Evolutionary conservation across 1,140 invertebrate species (phyloP), one percentile per base, ranked within the genome.

Genomic region (Scylla paramamosain): DNA sequence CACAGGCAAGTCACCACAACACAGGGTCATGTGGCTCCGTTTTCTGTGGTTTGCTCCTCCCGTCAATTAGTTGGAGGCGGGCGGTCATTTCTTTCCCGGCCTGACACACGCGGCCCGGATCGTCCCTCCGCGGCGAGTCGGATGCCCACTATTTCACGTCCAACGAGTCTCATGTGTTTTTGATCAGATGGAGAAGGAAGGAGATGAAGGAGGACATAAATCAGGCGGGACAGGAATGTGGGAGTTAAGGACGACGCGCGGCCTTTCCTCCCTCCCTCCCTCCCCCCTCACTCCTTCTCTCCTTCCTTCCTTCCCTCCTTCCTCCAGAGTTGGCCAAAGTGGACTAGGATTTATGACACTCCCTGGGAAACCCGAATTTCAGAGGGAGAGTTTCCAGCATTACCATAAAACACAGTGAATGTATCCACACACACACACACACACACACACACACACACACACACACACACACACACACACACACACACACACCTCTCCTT

Each of bases 291-390:
- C 4, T 31, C 28, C 86, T 29, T 31, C 86, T 10, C 3, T 20
- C 77, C 28, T 82, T 82, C 77, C 20, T 28, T 28, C 28, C 77
- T 82, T 28, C 28, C 6, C 39, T 39, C 52, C 52, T 20, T 77
- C 67, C 67, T 77, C 20, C 67, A 77, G 67, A 77, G 67, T 77
- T 77, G n/a, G 67, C 67, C 67, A 77, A 77, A 77, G 31, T 87
- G 86, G 39, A 87, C 39, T 87, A 31, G 86, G 14, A 87, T 87
- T 87, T 87, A 46, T 87, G 39, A 39, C 31, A 87, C 86, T 31
- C 86, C 20, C n/a, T n/a, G 67, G 67, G 67, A 77, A 77, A 25
- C 67, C 25, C 67, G 20, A 77, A 77, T 77, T 77, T 77, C 67
- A 77, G n/a, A 3, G 8, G n/a, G 67, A n/a, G 67, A 77, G 12